phyloP scores from a whole-genome alignment of 1,140 invertebrate genomes.

The Paralvinella palmiformis region DNA sequence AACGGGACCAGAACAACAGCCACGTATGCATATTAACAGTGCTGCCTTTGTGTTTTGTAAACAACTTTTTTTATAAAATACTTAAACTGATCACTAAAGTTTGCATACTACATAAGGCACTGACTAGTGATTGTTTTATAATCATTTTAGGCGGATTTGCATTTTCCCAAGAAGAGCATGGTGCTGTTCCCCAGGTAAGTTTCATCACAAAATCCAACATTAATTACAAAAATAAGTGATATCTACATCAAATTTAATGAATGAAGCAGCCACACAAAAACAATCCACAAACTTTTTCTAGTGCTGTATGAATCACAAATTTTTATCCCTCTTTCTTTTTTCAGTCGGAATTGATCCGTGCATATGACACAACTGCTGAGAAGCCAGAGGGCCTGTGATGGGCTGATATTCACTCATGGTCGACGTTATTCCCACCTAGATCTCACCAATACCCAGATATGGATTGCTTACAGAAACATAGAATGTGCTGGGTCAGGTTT shows the following conservation, averaged over 20 bases:
- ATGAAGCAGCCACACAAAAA: too few species aligned
- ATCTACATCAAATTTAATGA: too few species aligned
- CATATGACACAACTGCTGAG: constrained; percentile 41
- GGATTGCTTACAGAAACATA: too few species aligned
- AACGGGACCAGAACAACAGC: constrained; percentile 20
- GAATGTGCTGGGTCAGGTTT: too few species aligned
- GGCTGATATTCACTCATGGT: too few species aligned
- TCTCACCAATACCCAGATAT: too few species aligned
- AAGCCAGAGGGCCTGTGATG: constrained; percentile 43
- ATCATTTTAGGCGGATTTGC: constrained; percentile 84
- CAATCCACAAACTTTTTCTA: too few species aligned
- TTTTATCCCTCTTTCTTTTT: constrained; percentile 13
- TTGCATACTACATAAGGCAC: neutral
- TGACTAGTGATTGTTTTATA: neutral
- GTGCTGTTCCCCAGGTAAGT: constrained; percentile 74
- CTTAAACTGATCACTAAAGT: neutral
- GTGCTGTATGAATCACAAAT: neutral
- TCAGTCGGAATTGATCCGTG: constrained; percentile 43
- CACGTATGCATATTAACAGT: constrained; percentile 34
- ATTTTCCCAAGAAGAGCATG: constrained; percentile 98
- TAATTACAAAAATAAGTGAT: too few species aligned
- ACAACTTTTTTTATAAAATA: neutral
- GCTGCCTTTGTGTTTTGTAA: neutral
- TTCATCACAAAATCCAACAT: too few species aligned
- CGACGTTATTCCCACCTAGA: too few species aligned